Conservation (phyloP, 2,888 invertebrate genomes). For the Artemia sinica region DNA sequence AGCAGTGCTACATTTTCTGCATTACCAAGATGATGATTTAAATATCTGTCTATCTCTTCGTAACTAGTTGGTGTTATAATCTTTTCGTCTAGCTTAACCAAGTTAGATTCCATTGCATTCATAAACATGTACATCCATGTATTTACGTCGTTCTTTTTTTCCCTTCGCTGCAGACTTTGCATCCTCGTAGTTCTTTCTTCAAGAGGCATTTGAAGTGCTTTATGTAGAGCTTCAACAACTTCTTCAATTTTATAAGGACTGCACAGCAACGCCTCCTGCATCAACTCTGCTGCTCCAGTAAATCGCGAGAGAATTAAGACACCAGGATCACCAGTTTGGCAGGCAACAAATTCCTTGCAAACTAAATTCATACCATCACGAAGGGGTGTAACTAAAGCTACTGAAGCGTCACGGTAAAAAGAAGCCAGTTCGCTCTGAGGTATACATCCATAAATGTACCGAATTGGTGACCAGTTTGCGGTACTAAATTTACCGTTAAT, state of each 20-base stretch:
- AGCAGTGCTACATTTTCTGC: constrained; percentile 65
- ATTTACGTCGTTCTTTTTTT: constrained; percentile 61
- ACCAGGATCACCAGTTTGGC: constrained; percentile 40
- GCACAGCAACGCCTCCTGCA: constrained; percentile 76
- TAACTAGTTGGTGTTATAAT: constrained; percentile 76
- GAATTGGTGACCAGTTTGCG: constrained; percentile 34
- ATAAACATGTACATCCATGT: constrained; percentile 76
- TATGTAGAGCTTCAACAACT: constrained; percentile 67
- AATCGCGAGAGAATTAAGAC: constrained; percentile 81
- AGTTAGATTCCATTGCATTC: constrained; percentile 33
- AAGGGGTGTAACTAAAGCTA: constrained; percentile 34
- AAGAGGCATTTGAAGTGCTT: constrained; percentile 73
- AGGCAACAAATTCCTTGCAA: constrained; percentile 35
- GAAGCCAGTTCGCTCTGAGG: constrained; percentile 31
- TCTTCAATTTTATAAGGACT: constrained; percentile 76
- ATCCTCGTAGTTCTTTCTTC: constrained; percentile 68
- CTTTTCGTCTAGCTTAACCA: constrained; percentile 35
- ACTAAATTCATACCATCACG: constrained; percentile 36
- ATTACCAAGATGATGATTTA: constrained; percentile 67
- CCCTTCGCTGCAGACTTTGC: constrained; percentile 62
- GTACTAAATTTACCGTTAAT: constrained; percentile 34
- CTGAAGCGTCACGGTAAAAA: constrained; percentile 33
- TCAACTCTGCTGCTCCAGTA: constrained; percentile 82
- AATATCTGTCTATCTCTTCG: constrained; percentile 74
- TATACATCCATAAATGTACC: constrained; percentile 34